Conservation (phyloP, 2,888 invertebrate genomes). For the Leptinotarsa haldemani region DNA sequence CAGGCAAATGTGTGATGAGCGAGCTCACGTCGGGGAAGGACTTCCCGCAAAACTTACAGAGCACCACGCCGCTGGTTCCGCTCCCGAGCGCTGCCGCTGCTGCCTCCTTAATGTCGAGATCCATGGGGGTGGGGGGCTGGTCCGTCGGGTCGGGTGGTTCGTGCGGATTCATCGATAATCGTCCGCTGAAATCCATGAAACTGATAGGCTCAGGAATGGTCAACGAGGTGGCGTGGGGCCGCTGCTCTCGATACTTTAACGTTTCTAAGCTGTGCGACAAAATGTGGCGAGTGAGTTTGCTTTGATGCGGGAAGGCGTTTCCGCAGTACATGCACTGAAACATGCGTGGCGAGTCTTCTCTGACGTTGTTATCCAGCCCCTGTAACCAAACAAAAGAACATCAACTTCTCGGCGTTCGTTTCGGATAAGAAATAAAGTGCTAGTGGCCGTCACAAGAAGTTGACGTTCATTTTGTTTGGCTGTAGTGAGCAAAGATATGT, state of each 20-base stretch:
- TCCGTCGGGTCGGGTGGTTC: slow-evolving; percentile 68
- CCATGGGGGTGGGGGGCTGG: slow-evolving; percentile 70
- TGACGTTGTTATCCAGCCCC: slow-evolving; percentile 70
- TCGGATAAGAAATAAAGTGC: slow-evolving; percentile 9
- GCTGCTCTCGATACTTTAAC: slow-evolving; percentile 83
- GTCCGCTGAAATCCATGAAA: slow-evolving; percentile 64
- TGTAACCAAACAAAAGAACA: slow-evolving; percentile 89
- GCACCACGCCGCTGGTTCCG: slow-evolving; percentile 72
- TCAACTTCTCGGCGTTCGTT: slow-evolving; percentile 84
- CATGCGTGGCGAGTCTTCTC: slow-evolving; percentile 61
- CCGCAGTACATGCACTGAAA: slow-evolving; percentile 92
- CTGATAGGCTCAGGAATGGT: slow-evolving; percentile 63
- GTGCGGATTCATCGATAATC: slow-evolving; percentile 60
- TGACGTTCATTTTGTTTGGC: slow-evolving; percentile 88
- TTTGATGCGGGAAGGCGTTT: slow-evolving; percentile 88
- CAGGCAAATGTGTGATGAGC: slow-evolving; percentile 87
- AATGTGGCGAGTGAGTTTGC: slow-evolving; percentile 90
- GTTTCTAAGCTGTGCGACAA: slow-evolving; percentile 90
- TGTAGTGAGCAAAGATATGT: slow-evolving; percentile 60
- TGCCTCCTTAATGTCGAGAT: slow-evolving; percentile 70
- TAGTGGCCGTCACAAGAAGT: slow-evolving; percentile 76
- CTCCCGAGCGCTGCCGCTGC: slow-evolving; percentile 74
- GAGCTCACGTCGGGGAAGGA: slow-evolving; percentile 92
- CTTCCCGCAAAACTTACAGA: slow-evolving; percentile 94
- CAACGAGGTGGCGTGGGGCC: slow-evolving; percentile 67